Conservation (phyloP, 2,113 vertebrate species). For the Todiramphus chloris region DNA sequence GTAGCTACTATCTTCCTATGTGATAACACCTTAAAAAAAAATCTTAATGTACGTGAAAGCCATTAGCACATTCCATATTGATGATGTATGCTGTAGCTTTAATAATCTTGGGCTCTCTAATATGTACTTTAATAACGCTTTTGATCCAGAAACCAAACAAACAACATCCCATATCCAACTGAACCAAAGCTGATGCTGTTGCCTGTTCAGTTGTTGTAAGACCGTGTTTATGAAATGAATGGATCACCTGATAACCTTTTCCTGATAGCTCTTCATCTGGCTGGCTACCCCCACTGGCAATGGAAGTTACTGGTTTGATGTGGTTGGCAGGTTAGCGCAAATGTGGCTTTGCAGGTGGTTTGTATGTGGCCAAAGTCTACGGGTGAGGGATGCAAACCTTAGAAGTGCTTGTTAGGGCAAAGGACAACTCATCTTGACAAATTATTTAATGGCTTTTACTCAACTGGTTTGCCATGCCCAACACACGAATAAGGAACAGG, state of each 20-base stretch:
- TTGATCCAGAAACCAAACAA: conserved; percentile 7
- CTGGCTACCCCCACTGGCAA: neutral
- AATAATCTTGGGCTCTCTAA: neutral
- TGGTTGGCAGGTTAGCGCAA: neutral
- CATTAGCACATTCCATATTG: conserved; percentile 9
- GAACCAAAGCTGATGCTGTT: neutral
- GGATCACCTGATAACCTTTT: conserved; percentile 21
- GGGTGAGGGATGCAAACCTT: neutral
- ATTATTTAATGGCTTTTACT: neutral
- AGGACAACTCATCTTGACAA: neutral
- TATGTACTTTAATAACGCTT: neutral
- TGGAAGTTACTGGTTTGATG: neutral
- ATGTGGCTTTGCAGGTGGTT: neutral
- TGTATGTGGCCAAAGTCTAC: accelerated
- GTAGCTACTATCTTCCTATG: neutral
- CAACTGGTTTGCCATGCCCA: neutral
- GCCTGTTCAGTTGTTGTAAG: neutral
- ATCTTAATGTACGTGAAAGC: neutral
- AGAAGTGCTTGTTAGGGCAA: neutral
- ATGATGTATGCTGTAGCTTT: neutral
- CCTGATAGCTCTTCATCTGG: neutral
- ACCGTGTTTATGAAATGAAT: neutral
- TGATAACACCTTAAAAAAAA: neutral
- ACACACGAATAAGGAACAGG: neutral
- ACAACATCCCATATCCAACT: neutral